These are phyloP conservation scores for Margarornis squamiger DNA, from an alignment of 2,797 vertebrate genomes.

Conservation along the genomic window DNA sequence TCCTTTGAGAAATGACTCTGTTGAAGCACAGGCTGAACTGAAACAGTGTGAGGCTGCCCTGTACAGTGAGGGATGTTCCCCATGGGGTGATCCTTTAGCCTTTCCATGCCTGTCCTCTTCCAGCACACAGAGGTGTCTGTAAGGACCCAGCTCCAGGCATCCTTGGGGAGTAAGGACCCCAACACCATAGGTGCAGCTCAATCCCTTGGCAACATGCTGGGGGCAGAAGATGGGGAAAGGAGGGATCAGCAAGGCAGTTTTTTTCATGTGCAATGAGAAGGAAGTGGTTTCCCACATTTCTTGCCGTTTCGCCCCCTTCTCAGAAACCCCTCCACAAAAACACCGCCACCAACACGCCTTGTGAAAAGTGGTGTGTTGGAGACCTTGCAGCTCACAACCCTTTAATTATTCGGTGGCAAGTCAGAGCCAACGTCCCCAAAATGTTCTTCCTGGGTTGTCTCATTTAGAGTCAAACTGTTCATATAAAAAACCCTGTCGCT, in stretches of 20 bases:
- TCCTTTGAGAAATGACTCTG: neutral
- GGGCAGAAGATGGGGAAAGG: accelerated
- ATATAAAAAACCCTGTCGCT: neutral
- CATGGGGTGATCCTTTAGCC: neutral
- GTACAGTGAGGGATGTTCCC: accelerated
- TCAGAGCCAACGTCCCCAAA: neutral
- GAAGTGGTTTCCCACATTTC: neutral
- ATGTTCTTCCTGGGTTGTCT: neutral
- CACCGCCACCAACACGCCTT: accelerated
- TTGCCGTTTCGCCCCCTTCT: neutral
- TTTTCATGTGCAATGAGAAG: neutral
- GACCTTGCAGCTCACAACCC: neutral
- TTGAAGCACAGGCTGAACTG: accelerated
- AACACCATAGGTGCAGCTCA: neutral
- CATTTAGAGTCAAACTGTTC: neutral
- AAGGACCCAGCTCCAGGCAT: no score
- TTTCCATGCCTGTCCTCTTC: neutral
- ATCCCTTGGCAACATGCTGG: neutral
- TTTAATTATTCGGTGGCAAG: neutral
- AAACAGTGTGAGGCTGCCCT: accelerated
- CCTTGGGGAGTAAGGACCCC: no score
- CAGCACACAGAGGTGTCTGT: accelerated
- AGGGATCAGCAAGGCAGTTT: accelerated
- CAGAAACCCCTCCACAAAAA: neutral
- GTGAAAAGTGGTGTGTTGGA: no score